Base-by-base conservation (phyloP, 2,113 vertebrate genomes). In the Motacilla alba region DNA sequence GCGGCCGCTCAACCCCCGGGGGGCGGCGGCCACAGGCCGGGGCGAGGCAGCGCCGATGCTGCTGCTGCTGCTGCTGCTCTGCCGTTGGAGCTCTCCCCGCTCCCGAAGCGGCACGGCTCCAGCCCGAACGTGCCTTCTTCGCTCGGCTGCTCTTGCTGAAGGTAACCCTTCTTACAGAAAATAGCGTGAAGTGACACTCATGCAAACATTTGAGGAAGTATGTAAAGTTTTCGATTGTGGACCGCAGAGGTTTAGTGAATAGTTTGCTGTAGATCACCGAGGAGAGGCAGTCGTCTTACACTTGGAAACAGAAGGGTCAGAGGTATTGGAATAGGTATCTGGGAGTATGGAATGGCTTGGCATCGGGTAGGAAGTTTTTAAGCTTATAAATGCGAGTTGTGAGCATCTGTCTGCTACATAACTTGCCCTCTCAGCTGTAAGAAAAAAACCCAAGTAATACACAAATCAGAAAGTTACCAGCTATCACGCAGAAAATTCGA, bases 401-500 rank as follows among this genome's bases (percentile, higher is more conserved):
- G 13, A 83, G 14, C 47, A 49, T 19, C 58, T 33, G 23, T 23
- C 21, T 12, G 3, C 58, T 44, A 80, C 20, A 1, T 33, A 79
- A 35, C 16, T 47, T 53, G 9, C 2, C 12, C 33, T 30, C 44
- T 53, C 53, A 31, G 35, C 49, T 26, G 8, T 13, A 69, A 35
- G 23, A 28, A 27, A 49, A 26, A 47, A 69, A 73, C 47, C 9
- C 23, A 33, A 28, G 6, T 39, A 43, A 47, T 13, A 73, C 0
- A 15, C 7, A 26, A 59, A 39, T 12, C 5, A 39, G n/a, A 31
- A 83, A 53, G 18, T 43, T 70, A 49, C 21, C 35, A 20, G 22
- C 53, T 21, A 21, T 9, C 27, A 17, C 1, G 0, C 35, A 33
- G 58, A 63, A 63, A 67, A 55, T 4, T 19, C 0, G 2, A 10